Conservation (phyloP, 2,797 vertebrate genomes). For the Falco naumanni region DNA sequence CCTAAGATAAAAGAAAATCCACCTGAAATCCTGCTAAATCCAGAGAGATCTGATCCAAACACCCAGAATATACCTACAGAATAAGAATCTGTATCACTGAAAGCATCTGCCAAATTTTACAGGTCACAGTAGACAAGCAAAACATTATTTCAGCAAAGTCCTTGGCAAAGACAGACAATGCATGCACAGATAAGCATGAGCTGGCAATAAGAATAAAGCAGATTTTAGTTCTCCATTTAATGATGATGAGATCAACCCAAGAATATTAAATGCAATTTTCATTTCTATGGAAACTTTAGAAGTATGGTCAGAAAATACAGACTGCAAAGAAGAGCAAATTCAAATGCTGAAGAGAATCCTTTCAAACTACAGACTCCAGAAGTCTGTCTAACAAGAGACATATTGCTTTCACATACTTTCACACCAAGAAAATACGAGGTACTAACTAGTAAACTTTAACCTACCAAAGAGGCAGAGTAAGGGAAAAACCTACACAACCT, state of each 20-base stretch:
- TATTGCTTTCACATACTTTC: background rate
- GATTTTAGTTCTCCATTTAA: background rate
- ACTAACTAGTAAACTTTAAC: background rate
- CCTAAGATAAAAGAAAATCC: background rate
- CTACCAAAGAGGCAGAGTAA: background rate
- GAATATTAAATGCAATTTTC: background rate
- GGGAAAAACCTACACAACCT: background rate
- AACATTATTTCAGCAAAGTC: background rate
- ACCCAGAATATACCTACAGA: background rate
- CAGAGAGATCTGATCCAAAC: background rate
- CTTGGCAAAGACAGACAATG: background rate
- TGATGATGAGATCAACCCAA: background rate
- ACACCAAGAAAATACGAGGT: background rate
- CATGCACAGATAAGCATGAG: background rate
- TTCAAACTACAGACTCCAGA: background rate
- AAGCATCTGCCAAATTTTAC: background rate
- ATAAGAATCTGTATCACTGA: background rate
- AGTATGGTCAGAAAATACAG: background rate
- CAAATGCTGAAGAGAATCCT: background rate
- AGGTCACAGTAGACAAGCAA: background rate
- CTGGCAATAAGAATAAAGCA: background rate
- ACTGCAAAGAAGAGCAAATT: background rate
- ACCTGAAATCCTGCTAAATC: background rate
- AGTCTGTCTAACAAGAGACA: background rate
- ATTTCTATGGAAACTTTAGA: background rate